phyloP scores from a whole-genome alignment of 2,797 vertebrate genomes.

The Premnoplex brunnescens region DNA sequence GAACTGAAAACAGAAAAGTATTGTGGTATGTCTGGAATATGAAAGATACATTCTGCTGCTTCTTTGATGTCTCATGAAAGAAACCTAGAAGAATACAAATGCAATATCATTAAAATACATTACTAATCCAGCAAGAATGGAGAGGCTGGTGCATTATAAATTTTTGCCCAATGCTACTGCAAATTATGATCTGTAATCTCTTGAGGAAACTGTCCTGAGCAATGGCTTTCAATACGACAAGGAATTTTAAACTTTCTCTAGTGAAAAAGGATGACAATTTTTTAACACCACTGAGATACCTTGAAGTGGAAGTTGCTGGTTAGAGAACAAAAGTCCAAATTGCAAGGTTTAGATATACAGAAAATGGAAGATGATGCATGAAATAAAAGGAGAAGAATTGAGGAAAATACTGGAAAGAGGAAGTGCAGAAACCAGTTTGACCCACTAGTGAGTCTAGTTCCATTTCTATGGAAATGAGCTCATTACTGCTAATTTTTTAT shows the following conservation, averaged over 20 bases:
- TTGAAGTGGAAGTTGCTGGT: neutral
- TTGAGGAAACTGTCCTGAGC: neutral
- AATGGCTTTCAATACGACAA: neutral
- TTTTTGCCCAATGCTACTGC: neutral
- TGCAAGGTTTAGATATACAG: neutral
- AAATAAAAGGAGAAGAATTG: slow-evolving; percentile 37
- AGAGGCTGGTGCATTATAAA: neutral
- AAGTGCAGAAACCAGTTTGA: slow-evolving; percentile 54
- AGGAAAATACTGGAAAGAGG: slow-evolving; percentile 11
- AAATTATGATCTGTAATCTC: neutral
- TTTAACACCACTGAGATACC: neutral
- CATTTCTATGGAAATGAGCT: slow-evolving; percentile 74
- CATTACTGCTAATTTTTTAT: slow-evolving; percentile 51
- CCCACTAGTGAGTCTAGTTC: slow-evolving; percentile 34
- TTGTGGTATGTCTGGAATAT: slow-evolving; percentile 9
- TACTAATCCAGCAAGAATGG: neutral
- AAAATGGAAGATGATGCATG: slow-evolving; percentile 43
- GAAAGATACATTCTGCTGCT: slow-evolving; percentile 21
- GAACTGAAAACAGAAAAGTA: slow-evolving; percentile 28
- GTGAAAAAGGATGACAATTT: neutral
- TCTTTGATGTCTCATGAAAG: slow-evolving; percentile 57
- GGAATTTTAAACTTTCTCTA: neutral
- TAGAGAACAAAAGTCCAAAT: slow-evolving; percentile 23
- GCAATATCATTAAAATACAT: slow-evolving; percentile 11
- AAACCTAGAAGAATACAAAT: slow-evolving; percentile 48